These are phyloP conservation scores for Xyrichtys novacula DNA, from an alignment of 2,797 vertebrate species.

Conservation along the genomic window DNA sequence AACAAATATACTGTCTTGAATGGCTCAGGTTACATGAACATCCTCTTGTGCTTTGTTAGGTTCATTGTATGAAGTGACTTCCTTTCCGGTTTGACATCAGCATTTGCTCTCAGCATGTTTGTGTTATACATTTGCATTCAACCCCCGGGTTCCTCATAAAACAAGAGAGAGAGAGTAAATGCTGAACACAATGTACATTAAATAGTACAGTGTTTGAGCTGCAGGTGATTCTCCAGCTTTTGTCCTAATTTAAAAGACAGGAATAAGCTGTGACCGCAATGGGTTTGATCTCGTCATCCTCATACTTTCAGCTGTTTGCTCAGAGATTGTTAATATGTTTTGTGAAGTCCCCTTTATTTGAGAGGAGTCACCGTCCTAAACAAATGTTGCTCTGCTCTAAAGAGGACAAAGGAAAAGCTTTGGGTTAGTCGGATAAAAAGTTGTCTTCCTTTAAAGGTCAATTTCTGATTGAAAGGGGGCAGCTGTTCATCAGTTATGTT, in stretches of 20 bases:
- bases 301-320: conserved; percentile 33
- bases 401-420: conserved; percentile 13
- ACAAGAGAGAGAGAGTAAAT: conserved; percentile 17
- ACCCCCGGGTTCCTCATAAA: conserved; percentile 6
- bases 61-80: conserved; percentile 69
- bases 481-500: too few relatives aligned
- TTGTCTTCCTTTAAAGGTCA: too few relatives aligned
- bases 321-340: conserved; percentile 27
- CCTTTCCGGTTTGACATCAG: conserved; percentile 5
- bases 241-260: conserved; percentile 55
- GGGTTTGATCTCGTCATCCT: conserved; percentile 27
- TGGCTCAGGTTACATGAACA: conserved; percentile 13
- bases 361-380: conserved; percentile 24
- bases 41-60: background rate
- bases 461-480: too few relatives aligned
- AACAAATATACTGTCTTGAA: background rate
- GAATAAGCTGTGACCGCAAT: conserved; percentile 36
- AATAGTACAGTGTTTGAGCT: conserved; percentile 63
- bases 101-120: conserved; percentile 28
- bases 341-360: conserved; percentile 32
- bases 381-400: conserved; percentile 37
- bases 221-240: conserved; percentile 70
- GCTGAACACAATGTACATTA: conserved; percentile 47
- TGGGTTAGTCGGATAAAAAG: too few relatives aligned
- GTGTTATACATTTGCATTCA: conserved; percentile 8